Percentiles rank a stretch among this genome's conserved stretches.
Conservation (phyloP, 2,797 vertebrate species). For the Labeo calbasu region DNA sequence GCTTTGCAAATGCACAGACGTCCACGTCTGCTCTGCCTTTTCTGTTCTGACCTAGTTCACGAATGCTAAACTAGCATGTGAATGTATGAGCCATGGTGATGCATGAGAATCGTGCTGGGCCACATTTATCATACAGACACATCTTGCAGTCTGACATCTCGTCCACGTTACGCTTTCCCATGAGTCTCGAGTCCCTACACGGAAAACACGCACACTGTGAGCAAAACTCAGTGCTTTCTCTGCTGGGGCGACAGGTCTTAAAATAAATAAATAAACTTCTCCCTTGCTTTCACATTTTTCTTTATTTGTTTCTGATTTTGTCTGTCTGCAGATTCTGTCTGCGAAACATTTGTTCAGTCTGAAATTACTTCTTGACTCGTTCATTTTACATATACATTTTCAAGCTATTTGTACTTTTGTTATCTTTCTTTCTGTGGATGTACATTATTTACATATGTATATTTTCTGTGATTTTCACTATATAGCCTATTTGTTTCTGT, state of each 20-base stretch:
- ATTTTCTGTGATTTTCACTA: neutral
- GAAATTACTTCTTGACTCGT: neutral
- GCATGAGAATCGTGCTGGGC: slow-evolving; percentile 20
- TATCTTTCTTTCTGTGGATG: neutral
- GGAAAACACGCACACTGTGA: neutral
- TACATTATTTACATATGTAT: neutral
- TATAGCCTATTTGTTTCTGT: neutral
- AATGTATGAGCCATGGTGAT: slow-evolving; percentile 15
- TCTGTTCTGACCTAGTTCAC: slow-evolving; percentile 53
- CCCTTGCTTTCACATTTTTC: slow-evolving; percentile 1
- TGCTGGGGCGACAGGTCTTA: neutral
- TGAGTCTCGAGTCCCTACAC: neutral
- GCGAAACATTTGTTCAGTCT: neutral
- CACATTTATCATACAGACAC: slow-evolving; percentile 31
- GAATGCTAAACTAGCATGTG: slow-evolving; percentile 27
- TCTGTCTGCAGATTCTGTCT: neutral
- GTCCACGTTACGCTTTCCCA: slow-evolving; percentile 21
- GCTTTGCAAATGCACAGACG: neutral
- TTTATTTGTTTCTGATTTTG: neutral
- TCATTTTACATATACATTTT: neutral
- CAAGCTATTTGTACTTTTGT: neutral
- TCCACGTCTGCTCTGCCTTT: slow-evolving; percentile 26
- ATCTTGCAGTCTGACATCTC: slow-evolving; percentile 18
- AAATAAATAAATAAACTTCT: neutral
- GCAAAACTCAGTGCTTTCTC: neutral